These are phyloP conservation scores for Montipora capricornis DNA, from an alignment of 64 coral and sea anemone species.

Conservation along the genomic window DNA sequence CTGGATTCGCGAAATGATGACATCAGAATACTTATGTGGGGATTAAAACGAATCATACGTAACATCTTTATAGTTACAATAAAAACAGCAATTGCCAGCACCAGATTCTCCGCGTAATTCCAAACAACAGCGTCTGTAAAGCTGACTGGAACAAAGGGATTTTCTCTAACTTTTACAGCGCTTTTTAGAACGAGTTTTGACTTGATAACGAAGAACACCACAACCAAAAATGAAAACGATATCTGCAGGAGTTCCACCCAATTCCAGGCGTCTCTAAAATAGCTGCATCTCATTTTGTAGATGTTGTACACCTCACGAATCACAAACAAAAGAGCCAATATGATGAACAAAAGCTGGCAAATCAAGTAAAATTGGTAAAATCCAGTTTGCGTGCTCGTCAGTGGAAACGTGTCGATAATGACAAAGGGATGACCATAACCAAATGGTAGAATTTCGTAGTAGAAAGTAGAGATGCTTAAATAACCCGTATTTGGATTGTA, in stretches of 20 bases:
- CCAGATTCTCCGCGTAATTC: slow-evolving; percentile 16
- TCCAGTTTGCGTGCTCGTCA: no score
- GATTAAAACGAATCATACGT: slow-evolving; percentile 65
- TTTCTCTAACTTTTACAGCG: slow-evolving; percentile 19
- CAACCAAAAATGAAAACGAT: slow-evolving; percentile 13
- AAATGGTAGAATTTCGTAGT: no score
- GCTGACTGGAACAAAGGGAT: slow-evolving; percentile 66
- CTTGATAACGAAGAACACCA: slow-evolving; percentile 55
- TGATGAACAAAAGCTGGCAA: no score
- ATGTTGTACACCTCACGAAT: neutral
- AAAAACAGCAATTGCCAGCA: slow-evolving; percentile 57
- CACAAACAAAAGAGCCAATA: no score
- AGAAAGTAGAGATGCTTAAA: no score
- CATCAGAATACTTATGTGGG: slow-evolving; percentile 66
- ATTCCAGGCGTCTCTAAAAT: slow-evolving; percentile 72
- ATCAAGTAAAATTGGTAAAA: no score
- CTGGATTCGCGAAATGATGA: slow-evolving; percentile 47
- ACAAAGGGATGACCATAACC: no score
- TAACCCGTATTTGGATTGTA: no score
- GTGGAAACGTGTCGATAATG: no score
- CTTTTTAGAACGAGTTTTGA: slow-evolving; percentile 13
- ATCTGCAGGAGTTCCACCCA: slow-evolving; percentile 79
- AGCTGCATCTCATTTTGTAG: slow-evolving; percentile 33
- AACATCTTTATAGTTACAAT: slow-evolving; percentile 73
- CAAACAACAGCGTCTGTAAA: slow-evolving; percentile 35